phyloP scores from a whole-genome alignment of 35 echinoderm and acorn worm species.

The Eucidaris tribuloides region DNA sequence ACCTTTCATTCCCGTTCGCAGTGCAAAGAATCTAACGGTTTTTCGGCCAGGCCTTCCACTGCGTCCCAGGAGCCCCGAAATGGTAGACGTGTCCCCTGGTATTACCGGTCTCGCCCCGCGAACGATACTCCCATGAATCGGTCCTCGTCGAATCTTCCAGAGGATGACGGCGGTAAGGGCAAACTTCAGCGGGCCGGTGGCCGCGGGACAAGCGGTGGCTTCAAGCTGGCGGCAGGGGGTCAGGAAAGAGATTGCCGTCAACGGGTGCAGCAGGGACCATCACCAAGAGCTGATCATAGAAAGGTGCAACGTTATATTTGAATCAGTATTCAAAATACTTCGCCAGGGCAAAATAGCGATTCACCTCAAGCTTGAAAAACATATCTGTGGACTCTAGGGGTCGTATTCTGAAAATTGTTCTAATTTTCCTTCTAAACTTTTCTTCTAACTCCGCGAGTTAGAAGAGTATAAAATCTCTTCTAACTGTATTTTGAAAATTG shows the following conservation, averaged over 20 bases:
- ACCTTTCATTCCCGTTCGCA: not conserved
- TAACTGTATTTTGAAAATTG: too few species aligned
- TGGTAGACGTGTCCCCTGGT: conserved; percentile 56
- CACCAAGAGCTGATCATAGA: conserved; percentile 77
- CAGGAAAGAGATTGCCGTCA: conserved; percentile 88
- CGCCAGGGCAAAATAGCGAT: too few species aligned
- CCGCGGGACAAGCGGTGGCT: conserved; percentile 90
- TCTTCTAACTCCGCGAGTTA: too few species aligned
- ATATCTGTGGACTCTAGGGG: too few species aligned
- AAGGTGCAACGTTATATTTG: conserved; percentile 75
- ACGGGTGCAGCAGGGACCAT: conserved; percentile 64
- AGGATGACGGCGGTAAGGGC: conserved; percentile 91
- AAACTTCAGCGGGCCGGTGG: conserved; percentile 52
- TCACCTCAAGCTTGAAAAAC: too few species aligned
- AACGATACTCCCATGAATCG: conserved; percentile 60
- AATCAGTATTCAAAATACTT: too few species aligned
- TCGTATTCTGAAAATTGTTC: too few species aligned
- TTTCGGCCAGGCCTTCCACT: conserved; percentile 91
- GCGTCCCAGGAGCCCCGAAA: conserved; percentile 73
- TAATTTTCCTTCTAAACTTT: too few species aligned
- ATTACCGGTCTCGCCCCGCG: conserved; percentile 28
- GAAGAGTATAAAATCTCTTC: too few species aligned
- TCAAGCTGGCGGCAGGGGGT: conserved; percentile 81
- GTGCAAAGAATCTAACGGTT: conserved; percentile 85
- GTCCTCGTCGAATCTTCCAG: conserved; percentile 86